Percentiles rank a stretch among this genome's conserved stretches.
Conservation (phyloP, 2,888 invertebrate genomes). For the Diachrysia chrysitis region DNA sequence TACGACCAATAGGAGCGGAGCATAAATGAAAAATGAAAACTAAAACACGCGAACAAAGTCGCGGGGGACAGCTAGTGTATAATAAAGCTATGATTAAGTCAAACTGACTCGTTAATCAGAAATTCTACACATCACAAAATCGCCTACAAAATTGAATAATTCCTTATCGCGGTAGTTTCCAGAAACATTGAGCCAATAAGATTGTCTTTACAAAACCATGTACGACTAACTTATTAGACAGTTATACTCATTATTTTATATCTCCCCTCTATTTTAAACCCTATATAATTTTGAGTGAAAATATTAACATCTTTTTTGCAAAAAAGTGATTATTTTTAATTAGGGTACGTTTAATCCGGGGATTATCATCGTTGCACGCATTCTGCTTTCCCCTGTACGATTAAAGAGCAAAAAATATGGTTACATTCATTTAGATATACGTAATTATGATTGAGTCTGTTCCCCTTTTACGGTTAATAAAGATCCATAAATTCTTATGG, state of each 20-base stretch:
- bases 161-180: neutral
- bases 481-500: constrained; percentile 18
- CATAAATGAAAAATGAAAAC: too few species aligned
- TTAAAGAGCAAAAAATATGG: constrained; percentile 40
- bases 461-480: constrained; percentile 19
- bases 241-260: constrained; percentile 11
- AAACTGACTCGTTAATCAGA: neutral
- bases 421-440: constrained; percentile 35
- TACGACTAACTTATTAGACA: constrained; percentile 11
- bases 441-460: constrained; percentile 39
- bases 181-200: neutral
- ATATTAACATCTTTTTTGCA: constrained; percentile 44
- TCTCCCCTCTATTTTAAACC: constrained; percentile 19
- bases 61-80: too few species aligned
- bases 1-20: too few species aligned
- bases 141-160: neutral
- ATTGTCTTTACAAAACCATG: neutral
- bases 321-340: constrained; percentile 55
- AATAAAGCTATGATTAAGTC: neutral
- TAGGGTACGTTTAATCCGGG: constrained; percentile 50
- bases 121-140: neutral
- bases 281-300: constrained; percentile 40
- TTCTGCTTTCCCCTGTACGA: constrained; percentile 37
- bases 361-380: constrained; percentile 50
- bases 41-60: too few species aligned